These are phyloP conservation scores for Callimorpha dominula DNA, from an alignment of 2,888 invertebrate genomes.

Conservation along the genomic window DNA sequence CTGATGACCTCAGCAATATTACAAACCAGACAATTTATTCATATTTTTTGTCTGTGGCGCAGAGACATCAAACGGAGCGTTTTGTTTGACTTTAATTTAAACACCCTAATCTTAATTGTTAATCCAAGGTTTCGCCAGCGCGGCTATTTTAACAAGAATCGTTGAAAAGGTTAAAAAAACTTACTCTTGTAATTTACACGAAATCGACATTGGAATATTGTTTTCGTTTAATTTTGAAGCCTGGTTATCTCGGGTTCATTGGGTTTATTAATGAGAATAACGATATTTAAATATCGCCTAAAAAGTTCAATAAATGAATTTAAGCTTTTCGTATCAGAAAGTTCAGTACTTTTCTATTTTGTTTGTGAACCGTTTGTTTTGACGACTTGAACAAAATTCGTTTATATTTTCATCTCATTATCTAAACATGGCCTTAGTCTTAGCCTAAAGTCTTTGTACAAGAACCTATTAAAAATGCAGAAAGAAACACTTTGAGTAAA, in stretches of 20 bases:
- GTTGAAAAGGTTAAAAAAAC: slow-evolving; percentile 21
- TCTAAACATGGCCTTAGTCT: too few relatives aligned
- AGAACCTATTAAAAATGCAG: too few relatives aligned
- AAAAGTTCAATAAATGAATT: not conserved
- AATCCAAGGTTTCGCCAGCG: slow-evolving; percentile 39
- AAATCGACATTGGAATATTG: slow-evolving; percentile 26
- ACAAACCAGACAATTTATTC: slow-evolving; percentile 44
- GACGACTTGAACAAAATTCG: too few relatives aligned
- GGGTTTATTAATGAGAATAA: not conserved
- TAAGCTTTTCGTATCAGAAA: not conserved
- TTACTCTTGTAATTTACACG: slow-evolving; percentile 9
- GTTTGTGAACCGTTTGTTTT: too few relatives aligned
- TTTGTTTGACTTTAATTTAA: slow-evolving; percentile 56
- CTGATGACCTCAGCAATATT: slow-evolving; percentile 23
- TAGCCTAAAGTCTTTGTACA: too few relatives aligned
- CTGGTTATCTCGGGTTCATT: slow-evolving; percentile 15
- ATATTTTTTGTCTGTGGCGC: slow-evolving; percentile 43
- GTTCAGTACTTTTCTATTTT: too few relatives aligned
- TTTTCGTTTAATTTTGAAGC: slow-evolving; percentile 33
- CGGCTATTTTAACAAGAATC: slow-evolving; percentile 43
- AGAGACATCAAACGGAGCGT: slow-evolving; percentile 39
- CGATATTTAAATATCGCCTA: not conserved
- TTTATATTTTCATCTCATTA: too few relatives aligned
- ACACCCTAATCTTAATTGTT: slow-evolving; percentile 51
- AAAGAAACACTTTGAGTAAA: too few relatives aligned